phyloP scores from a whole-genome alignment of 2,797 vertebrate genomes.

The Cichlasoma orientale region DNA sequence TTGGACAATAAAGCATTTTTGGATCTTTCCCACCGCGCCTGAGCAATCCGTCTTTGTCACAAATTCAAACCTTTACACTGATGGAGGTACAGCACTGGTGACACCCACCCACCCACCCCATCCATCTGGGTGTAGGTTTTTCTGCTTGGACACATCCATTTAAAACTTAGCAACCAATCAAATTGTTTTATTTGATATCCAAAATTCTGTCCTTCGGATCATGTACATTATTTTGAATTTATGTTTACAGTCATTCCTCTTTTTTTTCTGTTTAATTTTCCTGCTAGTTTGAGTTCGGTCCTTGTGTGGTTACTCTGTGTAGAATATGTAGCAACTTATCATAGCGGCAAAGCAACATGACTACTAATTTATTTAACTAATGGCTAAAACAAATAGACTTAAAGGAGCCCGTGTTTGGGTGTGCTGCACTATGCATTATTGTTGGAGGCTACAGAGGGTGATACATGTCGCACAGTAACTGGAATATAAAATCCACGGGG shows the following conservation, averaged over 20 bases:
- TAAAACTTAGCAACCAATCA: neutral
- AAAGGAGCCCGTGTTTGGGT: neutral
- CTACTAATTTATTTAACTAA: neutral
- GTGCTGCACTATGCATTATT: conserved; percentile 25
- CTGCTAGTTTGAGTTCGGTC: neutral
- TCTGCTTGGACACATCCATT: neutral
- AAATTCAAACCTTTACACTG: conserved; percentile 3
- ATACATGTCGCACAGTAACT: neutral
- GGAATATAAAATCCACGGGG: neutral
- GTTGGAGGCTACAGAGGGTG: neutral
- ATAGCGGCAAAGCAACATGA: neutral
- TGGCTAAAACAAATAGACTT: neutral
- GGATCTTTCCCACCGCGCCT: neutral
- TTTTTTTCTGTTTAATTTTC: neutral
- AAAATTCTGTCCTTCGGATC: neutral
- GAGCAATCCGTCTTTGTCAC: neutral
- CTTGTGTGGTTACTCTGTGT: neutral
- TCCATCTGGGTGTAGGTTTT: neutral
- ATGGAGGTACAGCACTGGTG: neutral
- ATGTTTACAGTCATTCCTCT: conserved; percentile 42
- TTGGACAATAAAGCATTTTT: conserved; percentile 34
- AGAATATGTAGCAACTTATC: neutral
- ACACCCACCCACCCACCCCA: neutral
- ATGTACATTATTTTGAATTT: neutral
- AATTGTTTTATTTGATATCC: neutral